phyloP scores from a whole-genome alignment of 2,888 invertebrate species.

The Poecilus cupreus region DNA sequence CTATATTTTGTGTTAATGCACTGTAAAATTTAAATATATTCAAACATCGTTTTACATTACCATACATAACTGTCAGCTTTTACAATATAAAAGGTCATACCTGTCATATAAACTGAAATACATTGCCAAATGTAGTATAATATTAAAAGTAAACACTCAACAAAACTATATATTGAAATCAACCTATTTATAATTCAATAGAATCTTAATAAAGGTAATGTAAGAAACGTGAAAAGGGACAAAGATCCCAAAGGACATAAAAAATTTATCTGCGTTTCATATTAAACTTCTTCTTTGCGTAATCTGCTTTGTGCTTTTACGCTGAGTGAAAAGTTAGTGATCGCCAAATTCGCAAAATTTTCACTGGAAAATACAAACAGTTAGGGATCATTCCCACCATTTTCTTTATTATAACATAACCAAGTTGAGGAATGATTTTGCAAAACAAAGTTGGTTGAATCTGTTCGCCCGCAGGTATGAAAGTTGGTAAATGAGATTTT shows the following conservation, averaged over 20 bases:
- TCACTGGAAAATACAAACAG: background rate
- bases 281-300: background rate
- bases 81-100: slow-evolving; percentile 16
- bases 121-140: slow-evolving; percentile 1
- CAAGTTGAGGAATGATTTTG: background rate
- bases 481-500: slow-evolving; percentile 34
- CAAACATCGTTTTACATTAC: slow-evolving; percentile 11
- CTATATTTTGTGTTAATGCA: slow-evolving; percentile 18
- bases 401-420: background rate
- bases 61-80: slow-evolving; percentile 22
- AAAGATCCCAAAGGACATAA: background rate
- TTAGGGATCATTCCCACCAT: background rate
- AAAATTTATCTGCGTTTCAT: background rate
- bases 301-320: background rate
- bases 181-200: background rate
- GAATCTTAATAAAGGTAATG: background rate
- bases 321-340: background rate
- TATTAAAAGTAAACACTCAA: background rate
- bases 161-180: background rate
- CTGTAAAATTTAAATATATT: slow-evolving; percentile 28
- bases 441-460: background rate
- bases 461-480: background rate
- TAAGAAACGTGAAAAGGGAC: too few species aligned
- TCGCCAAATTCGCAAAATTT: background rate
- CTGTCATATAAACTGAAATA: slow-evolving; percentile 4